phyloP scores from a whole-genome alignment of 2,797 vertebrate genomes.

The Squalus acanthias region DNA sequence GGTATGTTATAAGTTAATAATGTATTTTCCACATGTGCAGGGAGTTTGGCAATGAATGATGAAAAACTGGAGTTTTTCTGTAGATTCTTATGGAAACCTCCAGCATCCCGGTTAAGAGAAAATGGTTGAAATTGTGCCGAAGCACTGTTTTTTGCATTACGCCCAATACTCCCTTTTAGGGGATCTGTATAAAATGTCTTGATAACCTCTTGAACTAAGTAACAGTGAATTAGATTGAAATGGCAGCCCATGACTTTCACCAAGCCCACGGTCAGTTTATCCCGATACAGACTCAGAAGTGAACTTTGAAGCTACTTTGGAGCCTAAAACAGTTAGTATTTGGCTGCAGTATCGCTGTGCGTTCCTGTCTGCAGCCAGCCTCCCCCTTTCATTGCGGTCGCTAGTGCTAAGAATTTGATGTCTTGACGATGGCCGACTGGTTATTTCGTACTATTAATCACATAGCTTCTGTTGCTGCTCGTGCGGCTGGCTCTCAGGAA shows the following conservation, averaged over 20 bases:
- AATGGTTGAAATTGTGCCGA: neutral
- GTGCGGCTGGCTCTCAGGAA: neutral
- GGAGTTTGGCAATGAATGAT: neutral
- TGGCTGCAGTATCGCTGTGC: neutral
- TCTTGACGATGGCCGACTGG: neutral
- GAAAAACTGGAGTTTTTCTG: neutral
- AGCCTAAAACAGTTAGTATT: neutral
- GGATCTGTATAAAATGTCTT: conserved; percentile 13
- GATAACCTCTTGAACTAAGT: neutral
- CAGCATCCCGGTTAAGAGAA: neutral
- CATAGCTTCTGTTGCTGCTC: neutral
- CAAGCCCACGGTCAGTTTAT: neutral
- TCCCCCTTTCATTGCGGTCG: neutral
- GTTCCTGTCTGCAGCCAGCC: neutral
- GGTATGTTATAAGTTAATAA: neutral
- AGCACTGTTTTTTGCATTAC: neutral
- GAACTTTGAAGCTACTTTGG: neutral
- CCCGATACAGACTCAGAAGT: neutral
- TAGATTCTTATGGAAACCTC: neutral
- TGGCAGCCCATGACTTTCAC: neutral
- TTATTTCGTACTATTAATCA: neutral
- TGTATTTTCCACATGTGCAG: neutral
- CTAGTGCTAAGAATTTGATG: neutral
- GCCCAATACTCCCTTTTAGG: neutral
- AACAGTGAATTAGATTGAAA: neutral